Conservation (phyloP, 2,888 invertebrate species). For the Megastigmus dorsalis region DNA sequence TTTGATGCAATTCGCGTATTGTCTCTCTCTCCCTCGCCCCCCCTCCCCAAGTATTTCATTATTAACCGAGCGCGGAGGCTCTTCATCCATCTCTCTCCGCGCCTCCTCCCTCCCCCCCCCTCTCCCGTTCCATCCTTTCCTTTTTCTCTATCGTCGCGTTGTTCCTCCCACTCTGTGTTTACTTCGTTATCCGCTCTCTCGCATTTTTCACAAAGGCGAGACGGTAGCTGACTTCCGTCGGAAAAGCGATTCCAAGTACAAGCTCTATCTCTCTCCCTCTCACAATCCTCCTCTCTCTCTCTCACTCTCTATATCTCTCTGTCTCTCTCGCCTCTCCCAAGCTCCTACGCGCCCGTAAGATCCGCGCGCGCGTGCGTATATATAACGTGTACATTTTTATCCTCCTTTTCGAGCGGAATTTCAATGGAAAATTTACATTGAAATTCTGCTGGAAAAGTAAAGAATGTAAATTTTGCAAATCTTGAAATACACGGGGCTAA, state of each 20-base stretch:
- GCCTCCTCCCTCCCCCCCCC: no score
- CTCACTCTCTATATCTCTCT: not conserved
- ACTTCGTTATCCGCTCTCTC: conserved; percentile 22
- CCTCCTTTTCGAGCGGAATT: conserved; percentile 13
- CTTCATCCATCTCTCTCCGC: no score
- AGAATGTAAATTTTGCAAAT: conserved; percentile 49
- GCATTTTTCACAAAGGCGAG: conserved; percentile 30
- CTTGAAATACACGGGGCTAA: conserved; percentile 39
- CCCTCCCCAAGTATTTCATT: conserved; percentile 10
- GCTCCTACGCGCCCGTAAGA: no score
- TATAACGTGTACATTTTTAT: not conserved
- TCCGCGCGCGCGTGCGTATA: not conserved
- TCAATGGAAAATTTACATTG: conserved; percentile 41
- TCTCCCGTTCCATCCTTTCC: not conserved
- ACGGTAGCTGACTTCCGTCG: conserved; percentile 13
- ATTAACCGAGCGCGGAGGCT: conserved; percentile 15
- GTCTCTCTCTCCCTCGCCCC: not conserved
- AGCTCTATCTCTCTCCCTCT: not conserved
- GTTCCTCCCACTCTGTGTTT: not conserved
- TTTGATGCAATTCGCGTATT: no score
- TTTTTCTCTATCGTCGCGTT: not conserved
- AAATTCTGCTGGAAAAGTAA: conserved; percentile 35
- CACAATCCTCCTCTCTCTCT: not conserved
- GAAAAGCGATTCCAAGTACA: conserved; percentile 9
- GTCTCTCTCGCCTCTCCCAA: not conserved